Base-by-base conservation (phyloP, 1,140 invertebrate genomes). In the Drosophila takahashii region DNA sequence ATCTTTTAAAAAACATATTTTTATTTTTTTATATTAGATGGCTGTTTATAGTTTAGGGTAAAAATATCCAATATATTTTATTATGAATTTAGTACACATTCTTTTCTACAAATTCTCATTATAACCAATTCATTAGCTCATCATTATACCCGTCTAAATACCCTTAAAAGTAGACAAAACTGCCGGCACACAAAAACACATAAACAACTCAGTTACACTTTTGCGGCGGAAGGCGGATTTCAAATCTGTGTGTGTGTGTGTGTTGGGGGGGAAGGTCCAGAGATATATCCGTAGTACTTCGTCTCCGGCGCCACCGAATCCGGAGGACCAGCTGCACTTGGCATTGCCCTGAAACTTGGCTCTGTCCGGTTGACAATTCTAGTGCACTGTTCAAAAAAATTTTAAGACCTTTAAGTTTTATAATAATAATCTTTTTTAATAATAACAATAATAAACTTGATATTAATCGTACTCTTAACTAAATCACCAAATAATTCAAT, bases 121-220 rank as follows among this genome's bases (percentile, higher is more conserved):
- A 7, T 27, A 5, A 7, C 29, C 36, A 27, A 10, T 16, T 9
- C 22, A 27, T 11, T 9, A 11, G 4, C 4, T 10, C 6, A 22
- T 42, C 37, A 45, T 57, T 29, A 74, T 58, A 36, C 51, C 45
- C 70, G 7, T 2, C 32, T 16, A 11, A 5, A 37, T 54, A 32
- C 72, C 50, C 42, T 54, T 36, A 18, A 26, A 69, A 76, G 56
- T 60, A 69, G 64, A 59, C 64, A 54, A 75, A 64, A 42, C 57
- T 64, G 59, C 51, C 59, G 66, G 69, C 54, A 67, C 73, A 74
- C 71, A 62, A 66, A 71, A 79, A 56, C 58, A 79, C 83, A 86
- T 86, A 86, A 86, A 86, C 83, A 86, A 86, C 83, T 86, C 83
- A 86, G 83, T 87, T 79, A 87, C 83, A 86, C 70, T 78, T 86